A percentile compares a stretch with the other conserved stretches of the same genome.
Conservation (phyloP, 2,113 vertebrate species). For the Puma concolor region DNA sequence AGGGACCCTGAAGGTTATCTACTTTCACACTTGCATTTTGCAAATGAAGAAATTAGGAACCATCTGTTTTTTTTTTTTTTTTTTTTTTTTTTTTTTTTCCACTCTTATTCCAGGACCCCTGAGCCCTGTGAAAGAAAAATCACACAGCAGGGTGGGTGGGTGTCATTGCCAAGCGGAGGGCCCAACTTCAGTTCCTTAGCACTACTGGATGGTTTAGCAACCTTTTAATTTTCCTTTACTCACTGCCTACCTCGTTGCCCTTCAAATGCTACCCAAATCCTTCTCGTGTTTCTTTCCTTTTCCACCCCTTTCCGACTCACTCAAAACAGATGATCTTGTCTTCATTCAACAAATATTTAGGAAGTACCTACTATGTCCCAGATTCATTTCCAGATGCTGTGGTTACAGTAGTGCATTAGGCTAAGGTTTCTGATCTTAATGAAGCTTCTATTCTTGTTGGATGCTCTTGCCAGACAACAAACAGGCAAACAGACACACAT, state of each 20-base stretch:
- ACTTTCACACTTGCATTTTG: not conserved
- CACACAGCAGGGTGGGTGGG: not conserved
- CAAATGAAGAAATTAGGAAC: not conserved
- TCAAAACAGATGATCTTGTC: too few relatives aligned
- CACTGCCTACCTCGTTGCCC: rapidly evolving
- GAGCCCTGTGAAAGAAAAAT: not conserved
- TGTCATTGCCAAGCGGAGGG: not conserved
- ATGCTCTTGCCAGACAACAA: not conserved
- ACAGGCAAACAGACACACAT: not conserved
- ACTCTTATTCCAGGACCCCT: not conserved
- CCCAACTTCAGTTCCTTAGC: not conserved
- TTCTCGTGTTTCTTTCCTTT: too few relatives aligned
- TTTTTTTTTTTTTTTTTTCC: not conserved
- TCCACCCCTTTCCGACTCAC: not conserved
- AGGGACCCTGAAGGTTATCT: not conserved
- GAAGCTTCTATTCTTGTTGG: not conserved
- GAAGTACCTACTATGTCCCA: too few relatives aligned
- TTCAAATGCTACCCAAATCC: not conserved
- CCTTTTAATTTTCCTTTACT: not conserved
- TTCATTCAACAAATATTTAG: not conserved
- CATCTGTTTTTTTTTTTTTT: not conserved
- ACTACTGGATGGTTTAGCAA: rapidly evolving
- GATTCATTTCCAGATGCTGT: not conserved
- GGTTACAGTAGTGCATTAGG: not conserved
- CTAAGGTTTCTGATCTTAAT: too few relatives aligned